Percentiles rank a stretch among this genome's conserved stretches.
Conservation (phyloP, 2,113 vertebrate genomes). For the Gorsachius goisagi region DNA sequence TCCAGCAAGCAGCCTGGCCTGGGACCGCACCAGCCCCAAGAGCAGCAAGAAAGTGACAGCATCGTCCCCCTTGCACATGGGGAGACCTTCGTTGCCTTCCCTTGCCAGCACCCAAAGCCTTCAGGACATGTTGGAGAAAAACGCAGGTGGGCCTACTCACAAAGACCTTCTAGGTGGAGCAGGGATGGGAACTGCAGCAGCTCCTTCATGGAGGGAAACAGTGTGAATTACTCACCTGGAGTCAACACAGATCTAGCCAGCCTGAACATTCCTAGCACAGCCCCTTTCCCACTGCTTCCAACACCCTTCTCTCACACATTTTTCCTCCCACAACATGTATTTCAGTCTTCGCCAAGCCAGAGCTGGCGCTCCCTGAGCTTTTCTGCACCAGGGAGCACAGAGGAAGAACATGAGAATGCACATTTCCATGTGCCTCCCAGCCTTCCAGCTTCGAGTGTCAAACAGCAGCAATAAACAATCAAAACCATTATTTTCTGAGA, state of each 20-base stretch:
- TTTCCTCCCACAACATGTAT: not conserved
- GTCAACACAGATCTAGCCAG: not conserved
- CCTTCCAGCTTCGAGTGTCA: not conserved
- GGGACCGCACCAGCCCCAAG: not conserved
- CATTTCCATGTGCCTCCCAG: not conserved
- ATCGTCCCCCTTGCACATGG: too few species aligned
- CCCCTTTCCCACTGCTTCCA: not conserved
- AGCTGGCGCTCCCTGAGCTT: not conserved
- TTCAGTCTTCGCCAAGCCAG: not conserved
- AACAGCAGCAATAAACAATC: not conserved
- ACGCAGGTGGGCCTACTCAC: not conserved
- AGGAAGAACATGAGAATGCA: not conserved
- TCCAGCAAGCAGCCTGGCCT: not conserved
- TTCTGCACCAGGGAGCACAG: not conserved
- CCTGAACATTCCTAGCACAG: not conserved
- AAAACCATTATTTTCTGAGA: not conserved
- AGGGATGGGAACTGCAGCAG: not conserved
- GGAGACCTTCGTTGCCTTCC: not conserved
- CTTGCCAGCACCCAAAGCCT: not conserved
- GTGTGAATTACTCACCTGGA: slow-evolving; percentile 36
- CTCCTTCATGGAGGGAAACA: not conserved
- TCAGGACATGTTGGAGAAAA: not conserved
- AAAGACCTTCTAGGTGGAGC: not conserved
- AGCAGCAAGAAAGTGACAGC: not conserved
- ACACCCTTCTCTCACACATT: not conserved